phyloP scores from a whole-genome alignment of 2,888 invertebrate genomes.

The Drosophila lacicola region DNA sequence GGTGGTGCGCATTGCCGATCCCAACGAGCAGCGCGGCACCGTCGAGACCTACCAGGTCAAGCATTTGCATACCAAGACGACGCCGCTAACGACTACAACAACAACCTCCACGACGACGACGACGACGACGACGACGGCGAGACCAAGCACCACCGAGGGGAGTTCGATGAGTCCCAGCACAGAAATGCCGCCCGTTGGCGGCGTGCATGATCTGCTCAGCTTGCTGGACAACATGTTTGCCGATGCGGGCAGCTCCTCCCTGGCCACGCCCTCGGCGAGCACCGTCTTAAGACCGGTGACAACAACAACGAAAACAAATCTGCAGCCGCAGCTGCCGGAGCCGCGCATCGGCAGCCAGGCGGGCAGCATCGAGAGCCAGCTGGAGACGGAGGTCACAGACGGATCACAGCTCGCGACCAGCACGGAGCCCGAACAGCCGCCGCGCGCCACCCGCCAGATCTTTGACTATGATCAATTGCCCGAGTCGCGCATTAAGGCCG shows the following conservation, averaged over 20 bases:
- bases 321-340: conserved; percentile 60
- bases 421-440: conserved; percentile 74
- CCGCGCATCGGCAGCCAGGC: conserved; percentile 71
- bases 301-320: conserved; percentile 56
- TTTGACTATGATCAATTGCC: conserved; percentile 85
- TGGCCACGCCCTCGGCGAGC: conserved; percentile 32
- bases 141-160: conserved; percentile 15
- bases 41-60: conserved; percentile 83
- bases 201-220: conserved; percentile 82
- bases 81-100: conserved; percentile 58
- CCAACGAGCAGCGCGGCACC: conserved; percentile 81
- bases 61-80: conserved; percentile 83
- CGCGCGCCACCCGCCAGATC: conserved; percentile 82
- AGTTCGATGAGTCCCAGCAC: conserved; percentile 1
- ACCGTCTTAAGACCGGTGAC: conserved; percentile 68
- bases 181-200: conserved; percentile 35
- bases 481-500: conserved; percentile 75
- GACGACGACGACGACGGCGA: conserved; percentile 24
- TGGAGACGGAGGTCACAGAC: conserved; percentile 45
- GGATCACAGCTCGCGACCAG: conserved; percentile 59
- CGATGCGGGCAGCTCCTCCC: conserved; percentile 45
- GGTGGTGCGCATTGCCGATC: conserved; percentile 81
- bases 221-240: conserved; percentile 83
- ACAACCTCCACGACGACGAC: conserved; percentile 40
- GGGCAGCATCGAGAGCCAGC: conserved; percentile 62